phyloP scores from a whole-genome alignment of 2,888 invertebrate genomes.

The Caenorhabditis imperialis region DNA sequence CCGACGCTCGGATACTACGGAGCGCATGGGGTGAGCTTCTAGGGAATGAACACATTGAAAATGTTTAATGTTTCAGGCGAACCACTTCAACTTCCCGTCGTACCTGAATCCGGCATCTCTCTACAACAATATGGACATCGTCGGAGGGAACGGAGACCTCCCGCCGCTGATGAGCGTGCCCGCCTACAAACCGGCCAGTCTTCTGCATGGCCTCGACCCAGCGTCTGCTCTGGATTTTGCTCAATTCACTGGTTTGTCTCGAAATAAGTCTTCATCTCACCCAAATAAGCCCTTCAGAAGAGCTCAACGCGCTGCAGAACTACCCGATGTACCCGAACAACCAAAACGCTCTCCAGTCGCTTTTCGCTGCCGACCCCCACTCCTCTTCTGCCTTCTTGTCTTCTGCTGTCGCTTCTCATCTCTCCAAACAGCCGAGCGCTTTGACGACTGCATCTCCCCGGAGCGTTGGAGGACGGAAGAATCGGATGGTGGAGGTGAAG shows the following conservation, averaged over 20 bases:
- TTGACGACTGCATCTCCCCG: not conserved
- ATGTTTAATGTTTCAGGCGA: not conserved
- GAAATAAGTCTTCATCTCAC: too few species aligned
- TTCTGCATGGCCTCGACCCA: not conserved
- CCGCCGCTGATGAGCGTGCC: slow-evolving; percentile 47
- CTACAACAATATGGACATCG: slow-evolving; percentile 25
- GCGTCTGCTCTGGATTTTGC: slow-evolving; percentile 19
- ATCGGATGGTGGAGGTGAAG: slow-evolving; percentile 52
- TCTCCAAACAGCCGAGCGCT: not conserved
- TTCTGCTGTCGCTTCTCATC: not conserved
- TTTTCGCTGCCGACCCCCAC: not conserved
- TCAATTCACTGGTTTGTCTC: slow-evolving; percentile 17
- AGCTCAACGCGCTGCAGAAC: slow-evolving; percentile 29
- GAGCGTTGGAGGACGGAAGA: slow-evolving; percentile 22
- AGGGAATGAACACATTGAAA: too few species aligned
- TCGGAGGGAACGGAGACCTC: slow-evolving; percentile 8
- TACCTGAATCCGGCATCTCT: slow-evolving; percentile 7
- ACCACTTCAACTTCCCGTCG: slow-evolving; percentile 8
- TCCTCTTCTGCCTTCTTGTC: not conserved
- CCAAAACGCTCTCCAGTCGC: slow-evolving; percentile 6
- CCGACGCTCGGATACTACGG: not conserved
- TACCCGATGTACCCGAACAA: not conserved
- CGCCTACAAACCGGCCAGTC: slow-evolving; percentile 8
- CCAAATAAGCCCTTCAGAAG: slow-evolving; percentile 6
- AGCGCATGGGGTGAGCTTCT: too few species aligned